These are phyloP conservation scores for Tetropium fuscum DNA, from an alignment of 2,888 invertebrate species.

Conservation along the genomic window DNA sequence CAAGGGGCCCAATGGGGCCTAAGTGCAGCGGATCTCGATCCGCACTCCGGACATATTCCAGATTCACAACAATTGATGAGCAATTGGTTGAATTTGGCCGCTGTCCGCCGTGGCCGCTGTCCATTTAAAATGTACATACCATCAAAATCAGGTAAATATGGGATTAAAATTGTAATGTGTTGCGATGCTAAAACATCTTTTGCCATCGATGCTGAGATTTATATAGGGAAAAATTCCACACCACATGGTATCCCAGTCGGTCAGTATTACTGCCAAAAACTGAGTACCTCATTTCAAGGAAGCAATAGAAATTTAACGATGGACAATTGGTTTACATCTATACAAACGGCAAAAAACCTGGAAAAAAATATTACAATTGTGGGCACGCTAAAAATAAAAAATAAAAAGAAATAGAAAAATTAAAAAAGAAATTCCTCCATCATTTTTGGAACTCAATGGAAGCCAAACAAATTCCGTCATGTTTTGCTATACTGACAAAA, in stretches of 20 bases:
- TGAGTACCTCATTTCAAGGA: constrained; percentile 29
- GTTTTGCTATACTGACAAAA: background rate
- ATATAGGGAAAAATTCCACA: background rate
- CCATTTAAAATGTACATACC: too few species aligned
- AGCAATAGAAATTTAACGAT: constrained; percentile 25
- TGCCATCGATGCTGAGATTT: background rate
- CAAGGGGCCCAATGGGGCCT: too few species aligned
- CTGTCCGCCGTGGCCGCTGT: too few species aligned
- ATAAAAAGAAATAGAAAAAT: constrained; percentile 8
- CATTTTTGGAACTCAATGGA: background rate
- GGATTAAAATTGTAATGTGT: too few species aligned
- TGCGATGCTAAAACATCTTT: background rate
- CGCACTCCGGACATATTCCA: too few species aligned
- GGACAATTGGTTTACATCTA: constrained; percentile 29
- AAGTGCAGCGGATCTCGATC: too few species aligned
- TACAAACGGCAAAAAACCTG: background rate
- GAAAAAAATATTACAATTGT: constrained; percentile 5
- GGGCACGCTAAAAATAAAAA: constrained; percentile 1
- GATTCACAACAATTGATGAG: background rate
- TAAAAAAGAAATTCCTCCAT: constrained; percentile 7
- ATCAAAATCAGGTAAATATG: background rate
- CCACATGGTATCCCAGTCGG: constrained; percentile 21
- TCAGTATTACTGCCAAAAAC: constrained; percentile 34
- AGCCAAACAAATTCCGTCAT: background rate
- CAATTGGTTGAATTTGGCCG: constrained; percentile 4